Evolutionary conservation across 2,888 invertebrate species (phyloP), one percentile per base, ranked within the genome.

Genomic region (Coelinius sp.): DNA sequence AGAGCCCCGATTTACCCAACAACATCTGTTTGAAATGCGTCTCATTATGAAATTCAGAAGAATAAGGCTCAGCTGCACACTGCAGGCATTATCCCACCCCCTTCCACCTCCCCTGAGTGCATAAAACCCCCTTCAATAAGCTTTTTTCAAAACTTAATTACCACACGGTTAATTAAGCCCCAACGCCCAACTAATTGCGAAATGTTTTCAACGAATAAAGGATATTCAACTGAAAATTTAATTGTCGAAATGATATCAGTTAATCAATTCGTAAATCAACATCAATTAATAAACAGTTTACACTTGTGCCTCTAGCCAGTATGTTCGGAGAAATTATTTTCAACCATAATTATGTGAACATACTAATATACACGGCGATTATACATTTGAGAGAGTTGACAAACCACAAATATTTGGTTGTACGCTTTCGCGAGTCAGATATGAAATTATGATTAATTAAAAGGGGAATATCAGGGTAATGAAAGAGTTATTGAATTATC

Each of bases 261-360:
- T 59, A 8, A 17, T 31, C 59, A 59, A 59, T 17, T 59, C 10
- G 35, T 31, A 14, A 59, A 59, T 59, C 59, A 59, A 59, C 59
- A 59, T 59, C 35, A 59, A 31, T 59, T 35, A 59, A 59, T 59
- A 59, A 59, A 59, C 59, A 31, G 59, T 59, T 59, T 59, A 35
- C 59, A 31, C 0, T 31, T 14, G 7, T 59, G 31, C 59, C 17
- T 59, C 27, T 22, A 12, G 3, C 59, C 20, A 2, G 1, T 5
- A 7, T 70, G 56, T 65, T 71, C 14, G 35, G 46, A 59, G 75
- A 66, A 62, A 59, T 49, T 63, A 73, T 75, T 75, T 83, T 84
- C 83, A 80, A 83, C 79, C 77, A 74, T 83, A 85, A 85, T 85
- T 83, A 83, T 80, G 77, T 79, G 78, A 80, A 77, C 77, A 78